Base-by-base conservation (phyloP, 2,888 invertebrate genomes). In the Prosapia bicincta region DNA sequence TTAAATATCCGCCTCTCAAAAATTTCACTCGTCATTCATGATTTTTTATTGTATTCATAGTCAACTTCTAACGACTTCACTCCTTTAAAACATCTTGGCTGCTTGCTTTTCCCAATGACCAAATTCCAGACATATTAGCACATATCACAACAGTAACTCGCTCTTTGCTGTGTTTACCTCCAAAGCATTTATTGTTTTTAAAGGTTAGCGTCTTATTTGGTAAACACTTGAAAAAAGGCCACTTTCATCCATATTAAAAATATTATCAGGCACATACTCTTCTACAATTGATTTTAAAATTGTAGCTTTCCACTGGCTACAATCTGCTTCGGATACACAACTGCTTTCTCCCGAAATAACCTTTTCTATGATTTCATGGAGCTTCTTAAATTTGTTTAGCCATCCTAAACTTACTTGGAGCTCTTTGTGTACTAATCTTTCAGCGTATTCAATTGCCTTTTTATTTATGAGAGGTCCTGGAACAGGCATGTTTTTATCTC, bases 221-320 rank as follows among this genome's bases (percentile, higher is more conserved):
- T 54, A 6, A 26, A 38, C 2, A 6, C 38, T 13, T 38, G 6
- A 2, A 38, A 38, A n/a, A n/a, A n/a, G n/a, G 13, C 54, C 26
- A 26, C 7, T 71, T 54, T 71, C 54, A 54, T 71, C 65, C 38
- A 43, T 26, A 26, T 54, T 71, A 25, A 71, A 71, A 7, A 71
- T 65, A 26, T 71, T 71, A 26, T 71, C 26, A 15, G 26, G 25
- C 6, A 7, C 54, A 26, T 71, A 71, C 10, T 54, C 71, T 71
- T 54, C 54, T 54, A 26, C 10, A 54, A 71, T 54, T 13, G 1
- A 0, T 54, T 54, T 43, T 25, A 71, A 15, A 43, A 25, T 9
- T 20, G n/a, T n/a, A n/a, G n/a, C n/a, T n/a, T n/a, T n/a, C n/a
- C n/a, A n/a, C n/a, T n/a, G n/a, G n/a, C n/a, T n/a, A n/a, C n/a